A percentile compares a stretch with the other conserved stretches of the same genome.
phyloP scores from a whole-genome alignment of 1,140 invertebrate genomes.

The Tetramorium parvispinum region DNA sequence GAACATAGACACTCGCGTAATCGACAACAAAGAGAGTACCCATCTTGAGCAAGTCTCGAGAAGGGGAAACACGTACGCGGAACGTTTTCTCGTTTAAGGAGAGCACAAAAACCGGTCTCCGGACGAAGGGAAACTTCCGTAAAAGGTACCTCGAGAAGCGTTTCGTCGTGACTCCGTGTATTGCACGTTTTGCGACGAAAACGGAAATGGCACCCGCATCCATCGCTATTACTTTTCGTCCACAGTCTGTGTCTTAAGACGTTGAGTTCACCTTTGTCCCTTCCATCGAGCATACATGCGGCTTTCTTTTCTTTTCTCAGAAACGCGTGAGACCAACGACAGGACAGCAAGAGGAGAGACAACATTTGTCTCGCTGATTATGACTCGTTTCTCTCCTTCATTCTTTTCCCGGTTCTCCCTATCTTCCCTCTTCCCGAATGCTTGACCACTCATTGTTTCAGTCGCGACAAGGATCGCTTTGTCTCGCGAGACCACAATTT shows the following conservation, averaged over 20 bases:
- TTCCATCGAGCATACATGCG: not conserved
- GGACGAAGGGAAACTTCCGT: conserved; percentile 37
- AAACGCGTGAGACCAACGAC: not conserved
- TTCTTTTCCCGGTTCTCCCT: not conserved
- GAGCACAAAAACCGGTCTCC: conserved; percentile 57
- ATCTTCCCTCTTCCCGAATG: not conserved
- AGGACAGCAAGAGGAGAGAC: conserved; percentile 17
- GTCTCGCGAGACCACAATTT: conserved; percentile 40
- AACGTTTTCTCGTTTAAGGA: conserved; percentile 57
- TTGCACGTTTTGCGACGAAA: conserved; percentile 46
- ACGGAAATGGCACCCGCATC: conserved; percentile 50
- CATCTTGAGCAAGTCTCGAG: not conserved
- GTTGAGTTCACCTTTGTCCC: not conserved
- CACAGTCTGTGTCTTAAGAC: conserved; percentile 11
- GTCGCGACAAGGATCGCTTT: conserved; percentile 1
- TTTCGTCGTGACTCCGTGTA: conserved; percentile 18
- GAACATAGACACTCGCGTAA: not conserved
- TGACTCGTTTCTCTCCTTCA: conserved; percentile 22
- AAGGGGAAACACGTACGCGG: conserved; percentile 37
- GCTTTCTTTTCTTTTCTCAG: conserved; percentile 19
- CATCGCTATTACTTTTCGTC: conserved; percentile 53
- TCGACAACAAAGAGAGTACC: conserved; percentile 7
- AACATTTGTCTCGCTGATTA: conserved; percentile 70
- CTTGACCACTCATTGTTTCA: conserved; percentile 61
- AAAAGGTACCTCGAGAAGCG: conserved; percentile 54